Conservation (phyloP, 1,140 invertebrate genomes). For the Lycorma delicatula region DNA sequence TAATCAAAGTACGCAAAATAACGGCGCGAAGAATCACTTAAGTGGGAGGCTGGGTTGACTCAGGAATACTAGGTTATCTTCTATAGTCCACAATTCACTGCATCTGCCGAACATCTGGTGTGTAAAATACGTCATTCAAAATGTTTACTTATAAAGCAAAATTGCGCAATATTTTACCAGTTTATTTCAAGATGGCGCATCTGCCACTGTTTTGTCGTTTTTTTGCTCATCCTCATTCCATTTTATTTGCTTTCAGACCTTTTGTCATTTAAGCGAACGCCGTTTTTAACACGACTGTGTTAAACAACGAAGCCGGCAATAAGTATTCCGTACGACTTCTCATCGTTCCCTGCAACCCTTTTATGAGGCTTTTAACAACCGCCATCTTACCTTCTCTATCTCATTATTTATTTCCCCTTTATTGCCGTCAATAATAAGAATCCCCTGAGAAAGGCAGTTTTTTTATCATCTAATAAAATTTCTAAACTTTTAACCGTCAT, state of each 20-base stretch:
- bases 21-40: too few relatives aligned
- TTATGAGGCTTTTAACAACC: neutral
- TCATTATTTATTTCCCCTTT: neutral
- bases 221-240: neutral
- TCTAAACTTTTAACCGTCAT: too few relatives aligned
- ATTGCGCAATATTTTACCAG: slow-evolving; percentile 5
- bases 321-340: too few relatives aligned
- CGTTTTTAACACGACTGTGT: neutral
- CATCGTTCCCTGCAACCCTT: neutral
- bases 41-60: too few relatives aligned
- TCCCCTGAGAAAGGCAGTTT: too few relatives aligned
- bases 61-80: too few relatives aligned
- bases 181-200: neutral
- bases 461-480: too few relatives aligned
- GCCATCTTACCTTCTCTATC: neutral
- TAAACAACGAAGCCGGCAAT: neutral
- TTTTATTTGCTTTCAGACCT: neutral
- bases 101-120: slow-evolving; percentile 4
- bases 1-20: too few relatives aligned
- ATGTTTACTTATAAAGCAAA: slow-evolving; percentile 1
- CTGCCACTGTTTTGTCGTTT: slow-evolving; percentile 2
- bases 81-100: too few relatives aligned
- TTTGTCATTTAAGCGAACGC: neutral
- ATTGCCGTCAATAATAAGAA: neutral
- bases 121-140: slow-evolving; percentile 2